Evolutionary conservation across 2,888 invertebrate species (phyloP), one percentile per base, ranked within the genome.

Genomic region (Cheiracanthium punctorium): DNA sequence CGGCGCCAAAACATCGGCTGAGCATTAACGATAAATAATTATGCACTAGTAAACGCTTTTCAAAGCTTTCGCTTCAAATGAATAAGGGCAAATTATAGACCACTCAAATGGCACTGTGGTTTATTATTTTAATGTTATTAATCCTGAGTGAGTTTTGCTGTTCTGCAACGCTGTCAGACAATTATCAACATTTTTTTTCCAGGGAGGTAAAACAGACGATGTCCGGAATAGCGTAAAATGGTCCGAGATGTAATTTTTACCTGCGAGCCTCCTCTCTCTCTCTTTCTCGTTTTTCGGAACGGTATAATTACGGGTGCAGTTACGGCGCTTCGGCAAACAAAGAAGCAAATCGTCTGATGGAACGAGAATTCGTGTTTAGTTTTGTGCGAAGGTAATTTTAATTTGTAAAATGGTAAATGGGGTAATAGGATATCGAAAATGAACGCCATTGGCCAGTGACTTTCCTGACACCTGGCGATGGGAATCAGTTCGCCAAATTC

Each of bases 91-190:
- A 58, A 58, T 58, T 58, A 58, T 58, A 58, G 58, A 20, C 58
- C 24, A 24, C 58, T 58, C 58, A 58, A 58, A 24, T 24, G 58
- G 58, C 58, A 58, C 58, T 58, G 24, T 58, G 58, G 58, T 58
- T 58, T 58, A 58, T 58, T 58, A 58, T 58, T 58, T 58, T 58
- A 58, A 58, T 58, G 58, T 58, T 58, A 58, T 58, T 58, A 58
- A 58, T 58, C 20, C 58, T 58, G 58, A 58, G 58, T 58, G 58
- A 24, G 58, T 58, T 58, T 58, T n/a, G 24, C 17, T 58, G 58
- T 58, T 58, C 58, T 20, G 58, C 58, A 24, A 58, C 1, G 24
- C 43, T 17, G 2, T 58, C 58, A 24, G 1, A 5, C 24, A 58
- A 24, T 58, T 58, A 24, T 24, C 24, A 58, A 24, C 58, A 48